These are phyloP conservation scores for Rhynchonycteris naso DNA, from an alignment of 2,797 vertebrate genomes.

Conservation along the genomic window DNA sequence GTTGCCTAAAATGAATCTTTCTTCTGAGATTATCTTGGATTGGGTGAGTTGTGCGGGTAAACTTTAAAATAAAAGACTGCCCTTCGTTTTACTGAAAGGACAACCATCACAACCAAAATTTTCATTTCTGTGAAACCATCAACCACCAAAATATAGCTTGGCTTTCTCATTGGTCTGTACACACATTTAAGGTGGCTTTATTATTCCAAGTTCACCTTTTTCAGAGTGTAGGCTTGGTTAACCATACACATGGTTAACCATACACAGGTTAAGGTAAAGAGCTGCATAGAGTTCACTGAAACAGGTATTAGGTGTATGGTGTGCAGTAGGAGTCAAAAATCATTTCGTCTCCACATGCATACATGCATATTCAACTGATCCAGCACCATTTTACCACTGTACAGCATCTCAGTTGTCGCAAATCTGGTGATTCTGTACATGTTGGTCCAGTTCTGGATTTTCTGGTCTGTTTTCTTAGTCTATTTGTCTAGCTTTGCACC, in stretches of 20 bases:
- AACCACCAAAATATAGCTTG: neutral
- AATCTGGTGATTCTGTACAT: neutral
- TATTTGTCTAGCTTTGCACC: neutral
- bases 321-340: neutral
- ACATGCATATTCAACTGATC: too few relatives aligned
- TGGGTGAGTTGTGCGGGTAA: neutral
- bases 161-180: neutral
- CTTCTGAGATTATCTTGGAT: slow-evolving; percentile 44
- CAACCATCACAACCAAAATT: neutral
- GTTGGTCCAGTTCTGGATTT: neutral
- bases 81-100: neutral
- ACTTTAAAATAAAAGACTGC: neutral
- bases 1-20: slow-evolving; percentile 47
- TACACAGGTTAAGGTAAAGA: too few relatives aligned
- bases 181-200: neutral
- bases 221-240: neutral
- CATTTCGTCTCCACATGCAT: fast-evolving
- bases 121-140: neutral
- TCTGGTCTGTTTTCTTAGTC: neutral
- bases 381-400: too few relatives aligned
- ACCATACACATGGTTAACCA: fast-evolving
- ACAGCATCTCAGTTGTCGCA: neutral
- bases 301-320: neutral
- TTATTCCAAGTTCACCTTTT: neutral
- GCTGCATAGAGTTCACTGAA: neutral